A percentile compares a stretch with the other conserved stretches of the same genome.
Conservation (phyloP, 2,797 vertebrate species). For the Heterohyrax brucei region DNA sequence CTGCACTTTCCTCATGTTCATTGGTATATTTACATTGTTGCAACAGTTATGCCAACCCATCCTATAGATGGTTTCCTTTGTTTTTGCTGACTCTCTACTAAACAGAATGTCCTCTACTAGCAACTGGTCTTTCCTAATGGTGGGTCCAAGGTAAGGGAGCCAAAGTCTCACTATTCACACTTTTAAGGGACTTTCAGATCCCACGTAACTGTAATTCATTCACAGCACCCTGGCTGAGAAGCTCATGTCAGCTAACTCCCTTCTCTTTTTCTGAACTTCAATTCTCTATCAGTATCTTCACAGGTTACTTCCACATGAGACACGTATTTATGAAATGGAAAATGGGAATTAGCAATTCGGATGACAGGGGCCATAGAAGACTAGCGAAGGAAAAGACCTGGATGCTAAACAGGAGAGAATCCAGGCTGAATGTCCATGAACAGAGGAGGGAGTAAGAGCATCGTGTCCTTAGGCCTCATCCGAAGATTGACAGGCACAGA, state of each 20-base stretch:
- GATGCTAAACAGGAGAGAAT: not conserved
- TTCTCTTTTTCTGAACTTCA: not conserved
- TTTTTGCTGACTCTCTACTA: no score
- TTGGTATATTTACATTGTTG: no score
- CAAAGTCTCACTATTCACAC: not conserved
- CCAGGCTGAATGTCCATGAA: not conserved
- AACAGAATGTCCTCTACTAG: not conserved
- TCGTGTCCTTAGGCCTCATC: not conserved
- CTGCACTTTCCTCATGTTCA: no score
- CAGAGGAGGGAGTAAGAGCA: not conserved
- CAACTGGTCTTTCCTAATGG: not conserved
- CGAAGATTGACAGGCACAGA: not conserved
- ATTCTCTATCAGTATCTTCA: not conserved
- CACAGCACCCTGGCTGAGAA: not conserved
- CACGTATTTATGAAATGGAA: not conserved
- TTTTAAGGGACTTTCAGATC: not conserved
- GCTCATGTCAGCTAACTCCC: not conserved
- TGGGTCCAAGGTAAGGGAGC: not conserved
- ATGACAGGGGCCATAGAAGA: not conserved
- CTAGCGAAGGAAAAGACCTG: not conserved
- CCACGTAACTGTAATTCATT: not conserved
- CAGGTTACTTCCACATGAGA: not conserved
- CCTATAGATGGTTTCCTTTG: no score
- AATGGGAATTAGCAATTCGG: not conserved
- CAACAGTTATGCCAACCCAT: no score